Percentiles rank a stretch among this genome's conserved stretches.
phyloP scores from a whole-genome alignment of 2,797 vertebrate genomes.

The Clarias platycephalus region DNA sequence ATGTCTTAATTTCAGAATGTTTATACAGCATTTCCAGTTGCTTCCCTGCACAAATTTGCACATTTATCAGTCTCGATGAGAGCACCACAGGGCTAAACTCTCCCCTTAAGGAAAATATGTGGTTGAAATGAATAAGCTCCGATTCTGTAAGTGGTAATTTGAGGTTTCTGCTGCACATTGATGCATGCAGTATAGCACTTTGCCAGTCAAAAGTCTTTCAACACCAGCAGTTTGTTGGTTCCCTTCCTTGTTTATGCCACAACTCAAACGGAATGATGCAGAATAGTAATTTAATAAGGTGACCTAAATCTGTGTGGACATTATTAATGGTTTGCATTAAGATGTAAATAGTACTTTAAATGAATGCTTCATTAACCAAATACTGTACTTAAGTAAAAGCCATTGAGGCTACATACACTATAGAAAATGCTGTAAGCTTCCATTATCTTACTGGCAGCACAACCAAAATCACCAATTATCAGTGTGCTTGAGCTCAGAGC shows the following conservation, averaged over 20 bases:
- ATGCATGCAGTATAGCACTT: neutral
- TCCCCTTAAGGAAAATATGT: neutral
- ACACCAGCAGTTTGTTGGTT: neutral
- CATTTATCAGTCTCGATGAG: slow-evolving; percentile 1
- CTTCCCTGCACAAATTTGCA: neutral
- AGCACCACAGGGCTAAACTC: neutral
- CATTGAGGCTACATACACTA: neutral
- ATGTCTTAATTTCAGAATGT: neutral
- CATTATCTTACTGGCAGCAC: too few relatives aligned
- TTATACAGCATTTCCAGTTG: neutral
- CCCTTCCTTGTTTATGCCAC: neutral
- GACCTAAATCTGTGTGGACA: neutral
- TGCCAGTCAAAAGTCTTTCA: neutral
- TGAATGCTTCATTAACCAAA: neutral
- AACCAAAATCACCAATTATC: too few relatives aligned
- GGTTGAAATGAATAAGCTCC: neutral
- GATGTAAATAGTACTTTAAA: neutral
- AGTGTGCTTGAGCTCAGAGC: too few relatives aligned
- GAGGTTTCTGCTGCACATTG: neutral
- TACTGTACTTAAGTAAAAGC: neutral
- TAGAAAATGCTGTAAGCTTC: too few relatives aligned
- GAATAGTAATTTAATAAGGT: neutral
- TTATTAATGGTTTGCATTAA: neutral
- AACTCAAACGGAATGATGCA: neutral
- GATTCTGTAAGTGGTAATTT: neutral